Base-by-base conservation (phyloP, 2,888 invertebrate species). In the Hipparchia semele region DNA sequence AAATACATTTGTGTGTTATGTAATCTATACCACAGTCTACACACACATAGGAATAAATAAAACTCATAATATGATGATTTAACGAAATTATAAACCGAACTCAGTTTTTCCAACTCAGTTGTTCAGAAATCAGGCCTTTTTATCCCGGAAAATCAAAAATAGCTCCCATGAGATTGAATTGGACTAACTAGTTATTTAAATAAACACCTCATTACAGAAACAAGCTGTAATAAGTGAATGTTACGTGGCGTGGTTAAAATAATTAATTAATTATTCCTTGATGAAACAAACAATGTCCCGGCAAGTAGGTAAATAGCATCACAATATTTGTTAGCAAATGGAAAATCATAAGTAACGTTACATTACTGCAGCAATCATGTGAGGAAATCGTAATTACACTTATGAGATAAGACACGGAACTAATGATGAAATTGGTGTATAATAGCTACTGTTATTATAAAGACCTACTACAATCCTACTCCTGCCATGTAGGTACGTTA, bases 361-460 rank as follows among this genome's bases (percentile, higher is more conserved):
- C 51, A 61, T 69, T 69, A 33, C 69, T 69, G 61, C 53, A 49
- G 53, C 53, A 9, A n/a, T 39, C 53, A 61, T 69, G 59, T 59
- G 33, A 69, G 61, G 13, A 53, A 53, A 69, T 69, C 53, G 61
- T 69, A 69, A 69, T 69, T 69, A 61, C 2, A 69, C 13, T 51
- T 51, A 10, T 61, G 69, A 53, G 69, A 69, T 69, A 69, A 69
- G 53, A 53, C 69, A 69, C 69, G 69, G 6, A 69, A 61, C 53
- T 61, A 54, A 61, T 69, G 9, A 13, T 45, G 58, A 67, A 45
- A 67, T 10, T 56, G 45, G 45, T 6, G 49, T 23, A 46, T 6
- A 6, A 46, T 8, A 49, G 2, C 8, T 49, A 58, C 6, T 46
- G 56, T 46, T 8, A 9, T 66, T 66, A n/a, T 45, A 7, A 39